These are phyloP conservation scores for Diorhabda elongata DNA, from an alignment of 1,140 invertebrate species.

Conservation along the genomic window DNA sequence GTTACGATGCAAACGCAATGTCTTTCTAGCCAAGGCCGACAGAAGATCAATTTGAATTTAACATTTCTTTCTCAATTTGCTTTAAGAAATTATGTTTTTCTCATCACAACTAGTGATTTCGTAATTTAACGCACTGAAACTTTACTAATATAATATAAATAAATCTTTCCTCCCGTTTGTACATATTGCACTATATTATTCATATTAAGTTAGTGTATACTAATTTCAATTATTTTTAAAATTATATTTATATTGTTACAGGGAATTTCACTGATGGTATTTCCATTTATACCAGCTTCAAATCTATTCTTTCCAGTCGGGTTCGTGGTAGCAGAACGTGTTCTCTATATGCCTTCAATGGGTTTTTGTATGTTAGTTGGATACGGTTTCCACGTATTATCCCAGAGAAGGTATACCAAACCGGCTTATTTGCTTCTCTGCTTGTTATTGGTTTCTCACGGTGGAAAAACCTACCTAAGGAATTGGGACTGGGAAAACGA, in stretches of 20 bases:
- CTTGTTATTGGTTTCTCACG: conserved; percentile 69
- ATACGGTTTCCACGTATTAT: conserved; percentile 62
- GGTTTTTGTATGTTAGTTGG: conserved; percentile 92
- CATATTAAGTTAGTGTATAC: no score
- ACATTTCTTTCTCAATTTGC: no score
- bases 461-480: conserved; percentile 76
- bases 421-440: conserved; percentile 60
- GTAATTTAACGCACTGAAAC: no score
- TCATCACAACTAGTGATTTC: no score
- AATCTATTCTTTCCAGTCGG: conserved; percentile 97
- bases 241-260: conserved; percentile 50
- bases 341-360: conserved; percentile 96
- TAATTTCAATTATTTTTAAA: no score
- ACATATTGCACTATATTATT: no score
- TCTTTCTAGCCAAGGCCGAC: no score
- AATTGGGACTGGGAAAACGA: conserved; percentile 92
- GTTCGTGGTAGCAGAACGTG: conserved; percentile 93
- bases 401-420: conserved; percentile 55
- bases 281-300: conserved; percentile 93
- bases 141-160: no score
- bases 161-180: no score
- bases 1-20: no score
- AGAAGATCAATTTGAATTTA: no score
- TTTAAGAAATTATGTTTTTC: no score
- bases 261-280: conserved; percentile 77